Percentiles rank a stretch among this genome's conserved stretches.
These are phyloP conservation scores for Lucilia sericata DNA, from an alignment of 1,140 invertebrate genomes.

Conservation along the genomic window DNA sequence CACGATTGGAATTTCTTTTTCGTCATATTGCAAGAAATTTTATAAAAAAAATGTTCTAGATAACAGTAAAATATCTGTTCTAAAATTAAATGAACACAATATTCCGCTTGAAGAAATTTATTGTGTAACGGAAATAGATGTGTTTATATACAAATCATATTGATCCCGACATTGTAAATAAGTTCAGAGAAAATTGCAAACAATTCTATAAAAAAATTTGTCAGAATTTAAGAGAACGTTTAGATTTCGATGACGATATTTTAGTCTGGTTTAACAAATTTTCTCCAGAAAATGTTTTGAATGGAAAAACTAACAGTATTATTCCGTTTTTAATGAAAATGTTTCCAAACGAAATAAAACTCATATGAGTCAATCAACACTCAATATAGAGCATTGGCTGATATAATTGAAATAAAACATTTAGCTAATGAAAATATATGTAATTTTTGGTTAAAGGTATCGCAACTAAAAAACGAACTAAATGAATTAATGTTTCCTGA, in stretches of 20 bases:
- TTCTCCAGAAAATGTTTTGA: background rate
- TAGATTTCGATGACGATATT: background rate
- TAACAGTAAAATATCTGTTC: no score
- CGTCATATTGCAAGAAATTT: background rate
- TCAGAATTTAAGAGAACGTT: background rate
- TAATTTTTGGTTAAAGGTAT: slow-evolving; percentile 18
- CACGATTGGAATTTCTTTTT: slow-evolving; percentile 23
- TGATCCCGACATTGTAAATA: background rate
- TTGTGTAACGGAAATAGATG: background rate
- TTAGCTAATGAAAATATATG: background rate
- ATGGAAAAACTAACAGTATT: background rate
- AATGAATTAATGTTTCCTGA: slow-evolving; percentile 22
- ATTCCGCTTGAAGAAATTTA: background rate
- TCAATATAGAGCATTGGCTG: background rate
- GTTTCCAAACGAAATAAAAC: background rate
- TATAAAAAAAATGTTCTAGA: background rate
- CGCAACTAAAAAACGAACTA: slow-evolving; percentile 15
- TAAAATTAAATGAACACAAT: background rate
- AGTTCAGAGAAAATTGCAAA: background rate
- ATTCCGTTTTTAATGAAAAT: background rate
- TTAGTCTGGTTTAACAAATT: background rate
- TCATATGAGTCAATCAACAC: background rate
- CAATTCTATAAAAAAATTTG: background rate
- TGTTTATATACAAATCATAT: background rate
- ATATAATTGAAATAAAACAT: background rate